Base-by-base conservation (phyloP, 2,888 invertebrate genomes). In the Erebia palarica region DNA sequence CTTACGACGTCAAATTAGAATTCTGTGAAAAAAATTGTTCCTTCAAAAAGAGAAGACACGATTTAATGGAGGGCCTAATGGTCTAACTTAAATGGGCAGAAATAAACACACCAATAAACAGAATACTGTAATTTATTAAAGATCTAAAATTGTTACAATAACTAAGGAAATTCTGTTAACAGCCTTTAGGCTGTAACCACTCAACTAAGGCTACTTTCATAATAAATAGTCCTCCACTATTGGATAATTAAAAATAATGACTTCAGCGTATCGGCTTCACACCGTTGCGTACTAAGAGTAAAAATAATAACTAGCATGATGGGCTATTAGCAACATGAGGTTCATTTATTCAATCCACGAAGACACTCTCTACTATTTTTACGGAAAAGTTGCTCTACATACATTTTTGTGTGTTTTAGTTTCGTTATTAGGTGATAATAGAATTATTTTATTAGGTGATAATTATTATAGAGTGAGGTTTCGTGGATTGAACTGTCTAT, bases 91-190 rank as follows among this genome's bases (percentile, higher is more conserved):
- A 42, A 14, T 36, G 13, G 21, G n/a, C 70, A 73, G 74, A 74
- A 73, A 76, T 77, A 81, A 84, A 76, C 4, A 80, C 81, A 76
- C 75, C 72, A 71, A 75, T 74, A 64, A 82, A 87, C 86, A 89
- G 86, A 92, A 92, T 92, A 92, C 92, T 92, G 92, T 87, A 92
- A 92, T 92, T 91, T 91, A 89, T 90, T 92, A 90, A 88, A 89
- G 87, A 88, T 88, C 90, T 91, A 90, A 76, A 90, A 76, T 83
- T 80, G 81, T 81, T 82, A 81, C 81, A 86, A 85, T 84, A 83
- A 86, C 88, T 89, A 86, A 85, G 76, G 76, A 84, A 81, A 86
- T 87, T 84, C 72, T 68, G 68, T 73, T 69, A 65, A 73, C 53
- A 73, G 67, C 71, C 69, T 73, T 73, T 63, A 75, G 73, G 53